Base-by-base conservation (phyloP, 2,797 vertebrate genomes). In the Halcyon smyrnensis region DNA sequence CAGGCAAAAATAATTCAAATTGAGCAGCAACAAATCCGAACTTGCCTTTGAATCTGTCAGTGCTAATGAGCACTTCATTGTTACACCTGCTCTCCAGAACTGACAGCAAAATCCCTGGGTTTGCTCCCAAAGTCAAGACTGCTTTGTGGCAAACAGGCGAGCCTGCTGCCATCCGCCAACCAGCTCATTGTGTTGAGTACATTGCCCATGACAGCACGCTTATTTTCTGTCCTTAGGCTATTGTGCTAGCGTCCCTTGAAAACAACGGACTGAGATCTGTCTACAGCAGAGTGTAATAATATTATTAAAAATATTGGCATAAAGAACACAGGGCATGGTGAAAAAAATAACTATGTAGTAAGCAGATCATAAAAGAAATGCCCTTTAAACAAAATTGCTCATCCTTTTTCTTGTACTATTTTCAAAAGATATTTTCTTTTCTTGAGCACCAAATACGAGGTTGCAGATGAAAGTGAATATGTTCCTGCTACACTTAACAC, bases 211-310 rank as follows among this genome's bases (percentile, higher is more conserved):
- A 67, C 71, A 95, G 95, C 93, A 92, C 68, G 71, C 71, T 94
- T 76, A 65, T 83, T 75, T 89, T 96, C 92, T 93, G 86, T 89
- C 95, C 95, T 93, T 93, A 85, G 96, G 95, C 96, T 95, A 84
- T 93, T 94, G 84, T 94, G 77, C 86, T 74, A 94, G 81, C 39
- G 68, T 62, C 90, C 79, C 95, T 85, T 89, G 86, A 85, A 95
- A 92, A 93, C 93, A 89, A 92, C 36, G 1, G 81, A 37, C 84
- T 45, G 71, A 83, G 74, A 93, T 84, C 78, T 3, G 36, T 65
- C 86, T 92, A 92, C 68, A 75, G 86, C 71, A 89, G 39, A 84
- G 88, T 95, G 37, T 65, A 91, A 95, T 94, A 97, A 96, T 81
- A 92, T 90, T 94, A 92, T 96, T 87, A 78, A 97, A 95, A 75